Evolutionary conservation across 1,140 invertebrate species (phyloP).

Genomic region (Plectus sambesii): DNA sequence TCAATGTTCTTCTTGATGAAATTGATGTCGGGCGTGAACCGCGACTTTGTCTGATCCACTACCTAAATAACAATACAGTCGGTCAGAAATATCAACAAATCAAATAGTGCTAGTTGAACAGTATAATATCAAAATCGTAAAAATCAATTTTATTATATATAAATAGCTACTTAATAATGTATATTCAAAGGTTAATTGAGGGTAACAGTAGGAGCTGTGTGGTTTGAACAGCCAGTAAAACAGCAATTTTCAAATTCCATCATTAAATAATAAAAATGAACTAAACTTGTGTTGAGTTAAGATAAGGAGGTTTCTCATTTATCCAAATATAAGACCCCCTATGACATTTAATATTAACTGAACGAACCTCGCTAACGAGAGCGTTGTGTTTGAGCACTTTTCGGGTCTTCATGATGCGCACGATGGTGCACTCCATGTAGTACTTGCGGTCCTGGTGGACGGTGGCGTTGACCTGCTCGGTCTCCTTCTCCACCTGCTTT

Average conservation of each 20-base stretch:
- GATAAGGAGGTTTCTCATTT: background rate
- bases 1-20: constrained; percentile 98
- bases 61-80: constrained; percentile 54
- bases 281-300: background rate
- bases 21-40: constrained; percentile 80
- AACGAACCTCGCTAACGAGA: constrained; percentile 77
- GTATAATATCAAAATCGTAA: constrained; percentile 1
- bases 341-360: background rate
- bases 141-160: background rate
- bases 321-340: background rate
- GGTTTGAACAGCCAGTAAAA: background rate
- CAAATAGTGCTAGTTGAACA: constrained; percentile 1
- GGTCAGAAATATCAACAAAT: constrained; percentile 10
- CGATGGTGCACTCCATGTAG: constrained; percentile 89
- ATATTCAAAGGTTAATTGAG: background rate
- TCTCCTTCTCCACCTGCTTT: constrained; percentile 71
- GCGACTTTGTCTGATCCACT: constrained; percentile 69
- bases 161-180: background rate
- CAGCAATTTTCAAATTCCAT: background rate
- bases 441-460: constrained; percentile 94
- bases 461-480: constrained; percentile 66
- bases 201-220: background rate
- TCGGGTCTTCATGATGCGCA: constrained; percentile 87
- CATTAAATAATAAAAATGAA: background rate
- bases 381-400: constrained; percentile 71